Base-by-base conservation (phyloP, 2,797 vertebrate genomes). In the Lagodon rhomboides region DNA sequence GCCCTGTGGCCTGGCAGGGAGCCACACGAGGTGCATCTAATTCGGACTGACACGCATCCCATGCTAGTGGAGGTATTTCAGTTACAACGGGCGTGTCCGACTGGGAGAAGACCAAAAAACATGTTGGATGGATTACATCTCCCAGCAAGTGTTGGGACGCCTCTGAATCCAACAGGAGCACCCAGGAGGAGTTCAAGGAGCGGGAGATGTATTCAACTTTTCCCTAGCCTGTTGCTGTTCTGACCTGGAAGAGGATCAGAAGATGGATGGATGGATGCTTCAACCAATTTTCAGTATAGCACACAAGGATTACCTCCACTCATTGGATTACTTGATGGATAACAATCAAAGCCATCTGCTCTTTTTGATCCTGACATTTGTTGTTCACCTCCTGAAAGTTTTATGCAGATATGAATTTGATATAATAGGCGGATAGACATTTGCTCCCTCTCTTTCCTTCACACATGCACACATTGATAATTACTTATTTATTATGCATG, bases 1-100 rank as follows among this genome's bases (percentile, higher is more conserved):
- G 65, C 27, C 34, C 41, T 23, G 15, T n/a, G 5, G 10, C 20
- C 23, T 22, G 16, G 34, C 11, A 25, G n/a, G 59, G 46, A 85
- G n/a, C 38, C 0, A 18, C 38, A 25, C n/a, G 20, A 79, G 41
- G 25, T 25, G 55, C 13, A 34, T 80, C 27, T 62, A 3, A 25
- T 54, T 20, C 7, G 62, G 73, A 74, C 1, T 41, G 12, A 9
- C n/a, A 11, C 4, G 43, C 38, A 15, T 73, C 61, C 20, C 22
- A 38, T 38, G 38, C 38, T 38, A 15, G 17, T 62, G 80, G 75
- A 80, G 6, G 10, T 70, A 49, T 82, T 68, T 74, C 51, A 70
- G n/a, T 38, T 38, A 55, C 54, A 10, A 11, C 17, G 9, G 47
- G 15, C n/a, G 41, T 68, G 15, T 38, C 20, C 3, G 2, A 25